These are phyloP conservation scores for Meliscaeva auricollis DNA, from an alignment of 2,888 invertebrate species.

Conservation along the genomic window DNA sequence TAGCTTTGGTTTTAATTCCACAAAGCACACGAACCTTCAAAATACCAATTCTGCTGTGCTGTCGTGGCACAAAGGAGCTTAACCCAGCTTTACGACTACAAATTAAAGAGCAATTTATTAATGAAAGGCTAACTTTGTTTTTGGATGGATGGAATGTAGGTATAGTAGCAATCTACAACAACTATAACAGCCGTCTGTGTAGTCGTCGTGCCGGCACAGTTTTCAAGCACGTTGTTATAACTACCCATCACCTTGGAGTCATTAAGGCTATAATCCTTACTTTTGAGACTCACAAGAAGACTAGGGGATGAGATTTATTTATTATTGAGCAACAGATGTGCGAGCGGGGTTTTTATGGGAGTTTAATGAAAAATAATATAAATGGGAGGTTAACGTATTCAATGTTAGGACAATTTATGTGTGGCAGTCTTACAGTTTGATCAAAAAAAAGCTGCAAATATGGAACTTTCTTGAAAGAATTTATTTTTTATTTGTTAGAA, in stretches of 20 bases:
- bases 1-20: not conserved
- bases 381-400: constrained; percentile 69
- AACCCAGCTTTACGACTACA: constrained; percentile 60
- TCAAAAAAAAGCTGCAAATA: not conserved
- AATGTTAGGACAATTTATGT: constrained; percentile 55
- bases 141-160: constrained; percentile 19
- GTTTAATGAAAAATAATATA: constrained; percentile 68
- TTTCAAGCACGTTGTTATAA: constrained; percentile 4
- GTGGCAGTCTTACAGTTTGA: not conserved
- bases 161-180: not conserved
- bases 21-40: constrained; percentile 18
- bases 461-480: not conserved
- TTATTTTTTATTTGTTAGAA: too few species aligned
- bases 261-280: constrained; percentile 61
- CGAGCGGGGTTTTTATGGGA: constrained; percentile 46
- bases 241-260: constrained; percentile 32
- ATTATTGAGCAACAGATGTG: constrained; percentile 69
- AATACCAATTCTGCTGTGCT: constrained; percentile 8
- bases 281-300: constrained; percentile 16
- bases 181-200: not conserved
- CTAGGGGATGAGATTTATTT: constrained; percentile 55
- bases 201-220: not conserved
- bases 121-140: constrained; percentile 56
- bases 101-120: constrained; percentile 72
- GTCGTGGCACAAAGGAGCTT: constrained; percentile 22